Percentiles rank a stretch among this genome's conserved stretches.
Evolutionary conservation across 2,888 invertebrate genomes (phyloP).

Genomic region (Latrodectus hesperus): DNA sequence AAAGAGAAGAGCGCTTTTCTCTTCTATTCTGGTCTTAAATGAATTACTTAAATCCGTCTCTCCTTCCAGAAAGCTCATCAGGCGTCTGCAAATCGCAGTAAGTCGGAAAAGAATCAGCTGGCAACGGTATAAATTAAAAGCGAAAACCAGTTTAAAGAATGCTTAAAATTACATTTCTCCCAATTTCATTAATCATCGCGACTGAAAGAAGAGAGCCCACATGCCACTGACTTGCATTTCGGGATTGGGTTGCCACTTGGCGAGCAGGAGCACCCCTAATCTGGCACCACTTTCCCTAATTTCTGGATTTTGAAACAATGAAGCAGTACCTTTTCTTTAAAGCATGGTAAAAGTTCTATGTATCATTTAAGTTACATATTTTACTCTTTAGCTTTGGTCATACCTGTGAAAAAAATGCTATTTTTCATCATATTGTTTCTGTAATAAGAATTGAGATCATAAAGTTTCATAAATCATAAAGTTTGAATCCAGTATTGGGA

Average conservation of each 20-base stretch:
- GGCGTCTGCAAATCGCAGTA: conserved; percentile 62
- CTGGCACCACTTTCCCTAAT: no score
- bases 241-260: conserved; percentile 35
- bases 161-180: conserved; percentile 70
- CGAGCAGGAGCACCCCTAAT: conserved; percentile 16
- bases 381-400: no score
- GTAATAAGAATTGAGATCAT: no score
- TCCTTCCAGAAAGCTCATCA: conserved; percentile 50
- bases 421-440: no score
- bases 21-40: conserved; percentile 22
- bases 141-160: conserved; percentile 70
- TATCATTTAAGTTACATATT: no score
- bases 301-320: no score
- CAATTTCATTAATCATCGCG: conserved; percentile 70
- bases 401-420: no score
- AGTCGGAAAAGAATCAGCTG: conserved; percentile 62
- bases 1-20: conserved; percentile 9
- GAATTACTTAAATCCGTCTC: conserved; percentile 64
- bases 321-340: no score
- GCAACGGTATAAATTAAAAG: conserved; percentile 69
- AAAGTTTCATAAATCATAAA: no score
- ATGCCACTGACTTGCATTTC: conserved; percentile 61
- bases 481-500: no score
- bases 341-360: no score
- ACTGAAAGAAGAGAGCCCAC: conserved; percentile 63